Percentiles rank a stretch among this genome's conserved stretches.
Evolutionary conservation across 2,888 invertebrate genomes (phyloP).

Genomic region (Bombylius discolor): DNA sequence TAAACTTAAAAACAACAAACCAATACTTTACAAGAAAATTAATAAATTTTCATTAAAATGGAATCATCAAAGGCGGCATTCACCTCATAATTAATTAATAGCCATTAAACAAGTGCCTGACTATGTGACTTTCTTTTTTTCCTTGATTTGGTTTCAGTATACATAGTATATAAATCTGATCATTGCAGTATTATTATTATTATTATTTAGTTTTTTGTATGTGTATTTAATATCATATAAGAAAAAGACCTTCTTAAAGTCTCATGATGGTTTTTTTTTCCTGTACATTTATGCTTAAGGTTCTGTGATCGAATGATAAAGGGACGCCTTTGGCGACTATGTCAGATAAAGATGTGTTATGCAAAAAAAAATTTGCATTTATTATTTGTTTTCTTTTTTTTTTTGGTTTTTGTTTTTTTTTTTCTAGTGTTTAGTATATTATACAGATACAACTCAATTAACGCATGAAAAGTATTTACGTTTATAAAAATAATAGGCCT

Average conservation of each 20-base stretch:
- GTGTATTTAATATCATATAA: too few species aligned
- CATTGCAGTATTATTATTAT: too few species aligned
- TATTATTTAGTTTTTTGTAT: too few species aligned
- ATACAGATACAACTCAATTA: background rate
- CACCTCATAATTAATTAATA: conserved; percentile 10
- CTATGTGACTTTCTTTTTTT: too few species aligned
- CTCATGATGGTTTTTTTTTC: too few species aligned
- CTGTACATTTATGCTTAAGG: background rate
- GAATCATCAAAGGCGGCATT: conserved; percentile 20
- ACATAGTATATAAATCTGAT: too few species aligned
- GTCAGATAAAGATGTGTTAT: background rate
- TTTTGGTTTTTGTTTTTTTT: too few species aligned
- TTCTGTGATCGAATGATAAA: conserved; percentile 4
- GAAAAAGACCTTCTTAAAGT: too few species aligned
- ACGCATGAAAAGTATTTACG: background rate
- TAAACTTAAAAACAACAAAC: background rate
- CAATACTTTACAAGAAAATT: conserved; percentile 13
- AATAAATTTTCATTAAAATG: conserved; percentile 22
- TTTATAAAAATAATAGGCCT: background rate
- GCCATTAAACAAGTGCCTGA: conserved; percentile 11
- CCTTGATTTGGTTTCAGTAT: too few species aligned
- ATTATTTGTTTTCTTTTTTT: too few species aligned
- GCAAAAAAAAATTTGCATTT: background rate
- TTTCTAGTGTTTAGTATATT: too few species aligned
- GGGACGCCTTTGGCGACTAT: conserved; percentile 3